Percentiles rank a stretch among this genome's conserved stretches.
These are phyloP conservation scores for Vanessa cardui DNA, from an alignment of 2,888 invertebrate species.

Conservation along the genomic window DNA sequence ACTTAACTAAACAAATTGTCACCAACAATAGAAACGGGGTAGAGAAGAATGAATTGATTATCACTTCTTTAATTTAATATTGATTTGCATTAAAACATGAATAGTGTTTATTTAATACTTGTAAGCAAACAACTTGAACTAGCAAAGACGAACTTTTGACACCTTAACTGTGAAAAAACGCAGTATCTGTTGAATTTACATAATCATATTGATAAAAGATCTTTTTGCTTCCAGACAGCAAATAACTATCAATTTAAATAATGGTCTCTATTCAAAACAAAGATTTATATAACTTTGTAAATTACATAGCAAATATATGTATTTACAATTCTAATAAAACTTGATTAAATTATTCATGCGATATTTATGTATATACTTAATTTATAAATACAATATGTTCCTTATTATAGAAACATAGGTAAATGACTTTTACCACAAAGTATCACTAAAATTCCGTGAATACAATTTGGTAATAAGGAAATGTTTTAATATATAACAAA, in stretches of 20 bases:
- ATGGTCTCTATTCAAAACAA: not conserved
- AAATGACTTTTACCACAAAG: too few relatives aligned
- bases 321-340: not conserved
- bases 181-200: slow-evolving; percentile 30
- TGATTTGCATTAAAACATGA: not conserved
- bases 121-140: slow-evolving; percentile 14
- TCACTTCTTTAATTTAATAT: not conserved
- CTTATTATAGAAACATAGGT: too few relatives aligned
- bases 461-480: too few relatives aligned
- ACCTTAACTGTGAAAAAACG: slow-evolving; percentile 29
- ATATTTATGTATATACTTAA: too few relatives aligned
- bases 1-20: too few relatives aligned
- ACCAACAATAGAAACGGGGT: too few relatives aligned
- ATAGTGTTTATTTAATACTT: slow-evolving; percentile 8
- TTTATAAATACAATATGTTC: too few relatives aligned
- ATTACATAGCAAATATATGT: not conserved
- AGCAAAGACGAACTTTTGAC: slow-evolving; percentile 22
- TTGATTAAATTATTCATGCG: too few relatives aligned
- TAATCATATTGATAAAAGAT: slow-evolving; percentile 27
- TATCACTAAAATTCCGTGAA: too few relatives aligned
- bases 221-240: slow-evolving; percentile 21
- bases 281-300: not conserved
- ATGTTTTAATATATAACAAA: too few relatives aligned
- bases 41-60: not conserved
- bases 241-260: slow-evolving; percentile 14